Conservation (phyloP, 2,888 invertebrate genomes). For the Melieria picta region DNA sequence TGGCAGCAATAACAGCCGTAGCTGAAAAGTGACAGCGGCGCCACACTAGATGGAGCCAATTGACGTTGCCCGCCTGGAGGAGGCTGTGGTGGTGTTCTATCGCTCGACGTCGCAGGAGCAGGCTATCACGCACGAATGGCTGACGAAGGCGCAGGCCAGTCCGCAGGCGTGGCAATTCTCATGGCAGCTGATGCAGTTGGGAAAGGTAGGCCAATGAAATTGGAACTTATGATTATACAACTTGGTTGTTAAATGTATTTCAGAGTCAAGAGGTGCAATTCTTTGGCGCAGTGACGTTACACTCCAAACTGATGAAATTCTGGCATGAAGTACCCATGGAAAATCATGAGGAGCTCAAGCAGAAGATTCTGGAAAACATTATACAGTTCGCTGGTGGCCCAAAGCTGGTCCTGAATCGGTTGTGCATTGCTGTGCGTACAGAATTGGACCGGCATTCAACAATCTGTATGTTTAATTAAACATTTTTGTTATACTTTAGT, state of each 20-base stretch:
- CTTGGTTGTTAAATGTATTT: conserved; percentile 50
- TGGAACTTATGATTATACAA: neutral
- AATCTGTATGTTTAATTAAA: neutral
- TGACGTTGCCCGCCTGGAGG: conserved; percentile 62
- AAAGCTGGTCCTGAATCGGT: conserved; percentile 84
- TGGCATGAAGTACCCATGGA: conserved; percentile 88
- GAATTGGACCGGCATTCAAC: neutral
- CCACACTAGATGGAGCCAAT: conserved; percentile 54
- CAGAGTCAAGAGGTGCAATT: conserved; percentile 91
- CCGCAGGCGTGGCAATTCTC: conserved; percentile 92
- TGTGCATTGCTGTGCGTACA: conserved; percentile 82
- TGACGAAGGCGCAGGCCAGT: conserved; percentile 85
- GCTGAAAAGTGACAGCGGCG: neutral
- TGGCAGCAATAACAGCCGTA: no score
- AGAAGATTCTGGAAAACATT: conserved; percentile 80
- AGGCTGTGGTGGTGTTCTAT: conserved; percentile 65
- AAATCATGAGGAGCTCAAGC: conserved; percentile 80
- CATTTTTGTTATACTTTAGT: conserved; percentile 68
- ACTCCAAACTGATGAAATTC: conserved; percentile 86
- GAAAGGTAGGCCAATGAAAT: conserved; percentile 71
- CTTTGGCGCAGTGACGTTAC: conserved; percentile 90
- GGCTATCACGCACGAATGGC: conserved; percentile 84
- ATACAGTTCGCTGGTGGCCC: conserved; percentile 82
- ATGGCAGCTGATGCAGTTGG: conserved; percentile 86
- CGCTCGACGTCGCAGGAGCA: conserved; percentile 71